These are phyloP conservation scores for Arctocebus calabarensis DNA, from an alignment of 2,797 vertebrate species.

Conservation along the genomic window DNA sequence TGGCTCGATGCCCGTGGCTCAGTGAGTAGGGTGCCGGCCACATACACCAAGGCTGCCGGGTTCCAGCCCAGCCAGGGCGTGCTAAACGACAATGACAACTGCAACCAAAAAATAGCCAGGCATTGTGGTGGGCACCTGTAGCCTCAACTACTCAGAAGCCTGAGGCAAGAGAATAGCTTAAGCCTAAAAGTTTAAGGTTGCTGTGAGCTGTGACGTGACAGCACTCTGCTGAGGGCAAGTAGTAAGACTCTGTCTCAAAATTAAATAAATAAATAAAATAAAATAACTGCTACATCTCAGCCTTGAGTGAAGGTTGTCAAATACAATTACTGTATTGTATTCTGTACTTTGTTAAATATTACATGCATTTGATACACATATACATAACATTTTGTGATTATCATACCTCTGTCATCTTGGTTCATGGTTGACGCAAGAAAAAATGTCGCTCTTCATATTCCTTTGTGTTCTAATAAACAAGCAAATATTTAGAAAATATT, in stretches of 20 bases:
- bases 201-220: too few relatives aligned
- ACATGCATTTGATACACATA: background rate
- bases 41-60: too few relatives aligned
- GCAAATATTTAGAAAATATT: background rate
- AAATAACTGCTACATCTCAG: background rate
- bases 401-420: constrained; percentile 10
- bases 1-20: background rate
- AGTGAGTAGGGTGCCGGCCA: too few relatives aligned
- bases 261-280: background rate
- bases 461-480: background rate
- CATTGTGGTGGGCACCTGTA: too few relatives aligned
- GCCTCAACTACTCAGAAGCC: too few relatives aligned
- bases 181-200: too few relatives aligned
- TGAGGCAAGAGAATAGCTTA: too few relatives aligned
- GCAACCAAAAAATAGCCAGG: too few relatives aligned
- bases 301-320: constrained; percentile 28
- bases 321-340: background rate
- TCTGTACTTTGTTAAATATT: background rate
- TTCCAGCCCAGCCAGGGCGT: too few relatives aligned
- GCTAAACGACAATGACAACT: too few relatives aligned
- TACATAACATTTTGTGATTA: background rate
- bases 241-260: too few relatives aligned
- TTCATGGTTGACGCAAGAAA: constrained; percentile 19
- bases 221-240: too few relatives aligned
- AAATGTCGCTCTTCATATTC: background rate